These are phyloP conservation scores for Drosophila navojoa DNA, from an alignment of 1,140 invertebrate genomes.

Conservation along the genomic window DNA sequence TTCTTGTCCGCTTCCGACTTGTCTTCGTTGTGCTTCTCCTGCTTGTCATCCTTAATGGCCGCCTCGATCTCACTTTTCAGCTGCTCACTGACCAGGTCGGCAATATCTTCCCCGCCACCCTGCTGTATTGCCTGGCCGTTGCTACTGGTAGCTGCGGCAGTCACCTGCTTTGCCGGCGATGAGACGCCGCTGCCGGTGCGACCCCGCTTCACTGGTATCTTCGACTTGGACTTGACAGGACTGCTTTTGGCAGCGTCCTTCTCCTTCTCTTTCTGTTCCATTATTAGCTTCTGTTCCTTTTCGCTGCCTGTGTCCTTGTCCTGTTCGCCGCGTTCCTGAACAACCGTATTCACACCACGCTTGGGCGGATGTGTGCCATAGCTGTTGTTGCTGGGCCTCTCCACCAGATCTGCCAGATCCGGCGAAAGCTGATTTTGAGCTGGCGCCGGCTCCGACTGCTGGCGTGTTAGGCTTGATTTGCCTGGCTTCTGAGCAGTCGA, in stretches of 20 bases:
- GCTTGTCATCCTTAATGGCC: conserved; percentile 71
- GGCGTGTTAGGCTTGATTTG: conserved; percentile 63
- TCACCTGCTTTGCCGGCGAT: conserved; percentile 68
- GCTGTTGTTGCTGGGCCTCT: conserved; percentile 34
- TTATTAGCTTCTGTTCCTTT: conserved; percentile 47
- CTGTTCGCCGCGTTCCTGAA: conserved; percentile 59
- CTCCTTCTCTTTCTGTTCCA: conserved; percentile 37
- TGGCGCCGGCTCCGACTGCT: conserved; percentile 77
- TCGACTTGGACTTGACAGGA: conserved; percentile 76
- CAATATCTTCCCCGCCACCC: conserved; percentile 80
- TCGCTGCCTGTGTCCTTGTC: conserved; percentile 77
- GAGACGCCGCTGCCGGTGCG: conserved; percentile 61
- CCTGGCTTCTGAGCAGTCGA: conserved; percentile 63
- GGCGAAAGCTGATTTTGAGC: conserved; percentile 8
- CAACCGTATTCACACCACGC: conserved; percentile 11
- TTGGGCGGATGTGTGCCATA: conserved; percentile 82
- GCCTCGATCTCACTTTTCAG: conserved; percentile 75
- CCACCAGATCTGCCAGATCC: conserved; percentile 25
- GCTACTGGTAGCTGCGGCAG: conserved; percentile 25
- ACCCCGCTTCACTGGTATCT: conserved; percentile 80
- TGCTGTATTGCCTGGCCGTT: conserved; percentile 73
- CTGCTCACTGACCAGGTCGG: conserved; percentile 68
- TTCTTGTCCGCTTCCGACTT: conserved; percentile 67
- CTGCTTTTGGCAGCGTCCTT: conserved; percentile 61
- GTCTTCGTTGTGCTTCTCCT: conserved; percentile 55